Evolutionary conservation across 2,797 vertebrate species (phyloP), one percentile per base, ranked within the genome.

Genomic region (Perdix hodgsoniae): DNA sequence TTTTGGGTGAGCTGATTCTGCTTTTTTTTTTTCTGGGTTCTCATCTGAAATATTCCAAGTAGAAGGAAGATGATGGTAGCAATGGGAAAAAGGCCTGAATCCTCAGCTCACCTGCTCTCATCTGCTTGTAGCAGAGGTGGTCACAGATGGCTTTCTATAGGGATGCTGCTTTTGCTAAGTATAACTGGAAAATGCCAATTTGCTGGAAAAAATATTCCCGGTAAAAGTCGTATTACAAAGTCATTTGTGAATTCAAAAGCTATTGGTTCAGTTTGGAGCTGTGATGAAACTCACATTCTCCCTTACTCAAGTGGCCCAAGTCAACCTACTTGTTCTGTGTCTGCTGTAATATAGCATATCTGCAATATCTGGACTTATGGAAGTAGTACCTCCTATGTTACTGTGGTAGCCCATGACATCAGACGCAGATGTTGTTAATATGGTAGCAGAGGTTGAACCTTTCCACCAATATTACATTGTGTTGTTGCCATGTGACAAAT

Each of bases 41-140:
- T 88, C 61, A 50, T 1, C 21, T 80, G 66, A 19, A 10, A 17
- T 72, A 27, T 69, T 7, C 44, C 6, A 4, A 50, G 45, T 61
- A 83, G 69, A 74, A 59, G 44, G 23, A 77, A 67, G 40, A 24
- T 77, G 31, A 13, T 50, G 13, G 14, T 39, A 56, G 35, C 31
- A 67, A 1, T 40, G 16, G n/a, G 18, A 79, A 74, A 60, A 57
- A 57, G 80, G 10, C 9, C 71, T 18, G 33, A 23, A 31, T 40
- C 11, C 47, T 3, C 27, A 56, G 0, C 27, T 66, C 50, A 9
- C 5, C 50, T 4, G 1, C 44, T 22, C 3, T 0, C 52, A 39
- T 24, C 24, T 39, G 39, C 40, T 4, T 63, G n/a, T 47, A 11
- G 49, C 27, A 71, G 9, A 10, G n/a, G 27, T 70, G 24, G 10